Conservation (phyloP, 2,888 invertebrate genomes). For the Heliconius aoede region DNA sequence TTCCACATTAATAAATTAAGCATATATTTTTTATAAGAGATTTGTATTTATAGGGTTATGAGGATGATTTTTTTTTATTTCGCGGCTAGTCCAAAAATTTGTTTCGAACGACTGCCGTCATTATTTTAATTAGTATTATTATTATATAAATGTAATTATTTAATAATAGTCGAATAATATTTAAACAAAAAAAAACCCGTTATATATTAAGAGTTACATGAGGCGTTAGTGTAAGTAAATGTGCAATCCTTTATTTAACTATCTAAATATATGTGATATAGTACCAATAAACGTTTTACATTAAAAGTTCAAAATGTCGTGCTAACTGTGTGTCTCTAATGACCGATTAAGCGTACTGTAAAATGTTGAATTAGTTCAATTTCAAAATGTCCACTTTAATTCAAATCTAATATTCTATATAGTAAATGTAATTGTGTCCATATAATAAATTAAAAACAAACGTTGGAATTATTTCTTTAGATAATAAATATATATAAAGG, state of each 20-base stretch:
- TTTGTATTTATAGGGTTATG: conserved; percentile 35
- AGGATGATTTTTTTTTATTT: conserved; percentile 33
- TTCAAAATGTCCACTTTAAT: conserved; percentile 13
- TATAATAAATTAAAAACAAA: not conserved
- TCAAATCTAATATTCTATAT: conserved; percentile 1
- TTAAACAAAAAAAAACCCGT: conserved; percentile 36
- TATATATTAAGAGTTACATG: conserved; percentile 45
- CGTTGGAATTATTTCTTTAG: not conserved
- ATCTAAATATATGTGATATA: conserved; percentile 52
- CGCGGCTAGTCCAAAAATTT: conserved; percentile 64
- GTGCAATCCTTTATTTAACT: conserved; percentile 48
- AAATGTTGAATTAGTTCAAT: conserved; percentile 6
- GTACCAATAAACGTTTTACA: conserved; percentile 49
- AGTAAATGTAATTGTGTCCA: conserved; percentile 6
- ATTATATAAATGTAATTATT: conserved; percentile 24
- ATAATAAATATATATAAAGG: not conserved
- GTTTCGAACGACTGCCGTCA: conserved; percentile 65
- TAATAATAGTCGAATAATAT: conserved; percentile 28
- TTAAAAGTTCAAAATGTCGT: conserved; percentile 18
- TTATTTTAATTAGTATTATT: conserved; percentile 38
- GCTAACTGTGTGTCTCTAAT: conserved; percentile 34
- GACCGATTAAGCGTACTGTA: conserved; percentile 7
- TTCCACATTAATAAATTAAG: conserved; percentile 59
- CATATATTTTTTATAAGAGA: conserved; percentile 47
- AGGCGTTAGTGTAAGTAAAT: conserved; percentile 51